Percentiles rank a stretch among this genome's conserved stretches.
Evolutionary conservation across 2,888 invertebrate genomes (phyloP).

Genomic region (Agrotis puta): DNA sequence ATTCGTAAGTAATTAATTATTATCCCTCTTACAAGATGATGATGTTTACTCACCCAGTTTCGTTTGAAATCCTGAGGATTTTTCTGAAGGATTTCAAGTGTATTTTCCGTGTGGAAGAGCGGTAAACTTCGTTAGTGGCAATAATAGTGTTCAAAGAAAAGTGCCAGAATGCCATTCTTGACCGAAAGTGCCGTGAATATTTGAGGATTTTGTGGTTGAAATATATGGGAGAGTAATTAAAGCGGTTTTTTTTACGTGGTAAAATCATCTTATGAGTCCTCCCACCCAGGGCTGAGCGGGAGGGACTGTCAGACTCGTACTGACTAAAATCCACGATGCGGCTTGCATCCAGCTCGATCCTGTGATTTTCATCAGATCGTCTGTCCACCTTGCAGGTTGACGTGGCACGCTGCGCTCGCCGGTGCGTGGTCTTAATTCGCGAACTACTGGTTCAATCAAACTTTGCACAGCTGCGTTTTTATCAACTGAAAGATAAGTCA

Average conservation of each 20-base stretch:
- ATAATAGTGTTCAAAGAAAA: slow-evolving; percentile 83
- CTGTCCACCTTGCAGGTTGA: too few relatives aligned
- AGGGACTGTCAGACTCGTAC: too few relatives aligned
- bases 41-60: slow-evolving; percentile 33
- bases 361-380: too few relatives aligned
- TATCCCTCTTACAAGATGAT: slow-evolving; percentile 34
- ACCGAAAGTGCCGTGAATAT: slow-evolving; percentile 83
- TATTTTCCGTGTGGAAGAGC: slow-evolving; percentile 53
- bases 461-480: background rate
- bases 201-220: slow-evolving; percentile 73
- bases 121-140: slow-evolving; percentile 68
- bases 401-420: too few relatives aligned
- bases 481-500: background rate
- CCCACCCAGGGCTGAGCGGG: too few relatives aligned
- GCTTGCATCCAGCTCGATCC: too few relatives aligned
- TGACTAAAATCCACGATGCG: too few relatives aligned
- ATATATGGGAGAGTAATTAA: slow-evolving; percentile 65
- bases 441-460: background rate
- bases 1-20: slow-evolving; percentile 11
- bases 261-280: too few relatives aligned
- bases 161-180: slow-evolving; percentile 85
- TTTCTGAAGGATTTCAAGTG: slow-evolving; percentile 39
- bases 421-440: too few relatives aligned
- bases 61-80: slow-evolving; percentile 45
- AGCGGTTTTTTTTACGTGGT: too few relatives aligned